Evolutionary conservation across 2,888 invertebrate genomes (phyloP).

Genomic region (Lasioglossum calceatum): DNA sequence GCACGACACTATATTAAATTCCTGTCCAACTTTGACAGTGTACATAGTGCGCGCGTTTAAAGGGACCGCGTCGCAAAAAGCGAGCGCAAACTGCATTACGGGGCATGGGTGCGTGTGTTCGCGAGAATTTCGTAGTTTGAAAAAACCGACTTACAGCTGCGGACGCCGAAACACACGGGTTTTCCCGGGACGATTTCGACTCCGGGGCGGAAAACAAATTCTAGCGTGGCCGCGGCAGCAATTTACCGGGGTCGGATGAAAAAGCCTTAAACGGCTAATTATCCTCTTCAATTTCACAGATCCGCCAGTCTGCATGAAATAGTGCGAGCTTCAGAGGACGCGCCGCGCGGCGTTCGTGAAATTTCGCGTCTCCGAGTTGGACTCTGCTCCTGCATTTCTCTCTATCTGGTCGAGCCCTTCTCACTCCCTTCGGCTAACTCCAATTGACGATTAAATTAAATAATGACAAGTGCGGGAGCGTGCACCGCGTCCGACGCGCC

Average conservation of each 20-base stretch:
- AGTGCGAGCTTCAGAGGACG: slow-evolving; percentile 23
- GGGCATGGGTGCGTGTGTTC: background rate
- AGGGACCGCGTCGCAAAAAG: slow-evolving; percentile 1
- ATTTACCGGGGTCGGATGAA: slow-evolving; percentile 22
- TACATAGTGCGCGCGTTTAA: background rate
- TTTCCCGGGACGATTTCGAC: slow-evolving; percentile 5
- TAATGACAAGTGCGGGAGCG: slow-evolving; percentile 36
- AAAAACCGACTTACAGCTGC: background rate
- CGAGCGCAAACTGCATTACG: slow-evolving; percentile 10
- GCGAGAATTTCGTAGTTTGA: background rate
- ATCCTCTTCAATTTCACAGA: slow-evolving; percentile 55
- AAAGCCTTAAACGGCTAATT: slow-evolving; percentile 48
- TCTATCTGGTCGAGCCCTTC: background rate
- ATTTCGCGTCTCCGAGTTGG: slow-evolving; percentile 39
- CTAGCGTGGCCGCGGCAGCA: background rate
- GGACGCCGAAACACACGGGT: background rate
- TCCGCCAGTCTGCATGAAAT: slow-evolving; percentile 28
- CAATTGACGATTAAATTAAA: slow-evolving; percentile 34
- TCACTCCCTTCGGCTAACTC: background rate
- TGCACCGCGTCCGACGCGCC: background rate
- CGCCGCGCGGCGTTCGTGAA: slow-evolving; percentile 11
- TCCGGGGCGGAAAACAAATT: slow-evolving; percentile 40
- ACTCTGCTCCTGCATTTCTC: background rate
- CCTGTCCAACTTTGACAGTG: background rate
- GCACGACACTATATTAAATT: slow-evolving; percentile 3